Evolutionary conservation across 2,797 vertebrate genomes (phyloP).

Genomic region (Crocidura indochinensis): DNA sequence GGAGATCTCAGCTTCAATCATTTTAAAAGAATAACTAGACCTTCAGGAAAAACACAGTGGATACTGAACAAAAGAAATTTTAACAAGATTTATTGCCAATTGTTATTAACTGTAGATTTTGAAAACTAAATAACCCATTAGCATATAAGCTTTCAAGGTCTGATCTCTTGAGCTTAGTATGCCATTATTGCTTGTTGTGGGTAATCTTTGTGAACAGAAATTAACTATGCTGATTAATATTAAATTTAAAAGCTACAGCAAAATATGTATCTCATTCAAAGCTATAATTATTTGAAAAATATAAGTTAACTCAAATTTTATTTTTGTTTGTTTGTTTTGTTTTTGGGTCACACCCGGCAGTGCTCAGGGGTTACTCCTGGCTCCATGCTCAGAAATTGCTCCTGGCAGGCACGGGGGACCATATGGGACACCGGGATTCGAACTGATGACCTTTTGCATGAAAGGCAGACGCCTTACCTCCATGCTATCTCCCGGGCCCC

Average conservation of each 20-base stretch:
- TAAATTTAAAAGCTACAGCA: conserved; percentile 49
- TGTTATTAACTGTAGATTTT: conserved; percentile 79
- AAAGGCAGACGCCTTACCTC: too few species aligned
- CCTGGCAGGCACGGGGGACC: too few species aligned
- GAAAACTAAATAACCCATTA: conserved; percentile 80
- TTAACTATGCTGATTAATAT: conserved; percentile 60
- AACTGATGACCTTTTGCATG: too few species aligned
- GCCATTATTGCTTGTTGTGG: conserved; percentile 45
- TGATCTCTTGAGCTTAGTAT: conserved; percentile 63
- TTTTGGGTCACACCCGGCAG: too few species aligned
- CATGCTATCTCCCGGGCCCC: too few species aligned
- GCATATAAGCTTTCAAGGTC: conserved; percentile 34
- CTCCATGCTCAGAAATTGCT: too few species aligned
- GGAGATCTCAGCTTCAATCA: conserved; percentile 62
- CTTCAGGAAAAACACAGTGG: conserved; percentile 63
- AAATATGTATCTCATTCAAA: conserved; percentile 48
- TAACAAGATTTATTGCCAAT: conserved; percentile 68
- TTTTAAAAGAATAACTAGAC: neutral
- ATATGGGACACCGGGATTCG: too few species aligned
- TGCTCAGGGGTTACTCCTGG: too few species aligned
- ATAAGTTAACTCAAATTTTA: neutral
- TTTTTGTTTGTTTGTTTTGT: too few species aligned
- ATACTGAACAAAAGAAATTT: conserved; percentile 79
- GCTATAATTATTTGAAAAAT: conserved; percentile 32
- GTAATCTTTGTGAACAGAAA: conserved; percentile 10